Conservation (phyloP, 2,888 invertebrate genomes). For the Hylaea fasciaria region DNA sequence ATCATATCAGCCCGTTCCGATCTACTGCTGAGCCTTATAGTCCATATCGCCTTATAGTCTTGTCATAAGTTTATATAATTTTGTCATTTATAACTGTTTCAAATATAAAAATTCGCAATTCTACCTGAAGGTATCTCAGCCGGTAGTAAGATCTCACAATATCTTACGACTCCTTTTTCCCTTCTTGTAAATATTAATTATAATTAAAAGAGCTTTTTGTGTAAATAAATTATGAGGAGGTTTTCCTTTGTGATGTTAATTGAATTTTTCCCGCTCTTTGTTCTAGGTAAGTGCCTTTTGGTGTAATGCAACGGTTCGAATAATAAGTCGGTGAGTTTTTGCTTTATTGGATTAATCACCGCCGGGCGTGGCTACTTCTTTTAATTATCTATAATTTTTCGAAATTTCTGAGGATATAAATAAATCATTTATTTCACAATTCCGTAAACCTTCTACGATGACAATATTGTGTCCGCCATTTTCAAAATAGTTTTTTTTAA, state of each 20-base stretch:
- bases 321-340: constrained; percentile 43
- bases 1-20: too few species aligned
- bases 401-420: too few species aligned
- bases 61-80: too few species aligned
- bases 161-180: constrained; percentile 35
- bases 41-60: too few species aligned
- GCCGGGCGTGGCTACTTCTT: constrained; percentile 9
- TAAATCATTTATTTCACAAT: too few species aligned
- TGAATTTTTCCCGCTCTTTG: constrained; percentile 74
- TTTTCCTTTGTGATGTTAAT: constrained; percentile 77
- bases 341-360: constrained; percentile 27
- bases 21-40: too few species aligned
- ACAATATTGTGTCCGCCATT: too few species aligned
- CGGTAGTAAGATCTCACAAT: constrained; percentile 17
- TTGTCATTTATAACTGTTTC: not conserved
- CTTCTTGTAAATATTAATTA: constrained; percentile 81
- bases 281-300: constrained; percentile 76
- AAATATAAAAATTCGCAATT: not conserved
- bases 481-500: too few species aligned
- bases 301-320: constrained; percentile 56
- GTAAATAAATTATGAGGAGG: constrained; percentile 77
- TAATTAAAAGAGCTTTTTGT: constrained; percentile 79
- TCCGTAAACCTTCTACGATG: too few species aligned
- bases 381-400: not conserved
- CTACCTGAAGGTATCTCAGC: constrained; percentile 1